Conservation (phyloP, 2,797 vertebrate species). For the Sebastes nivosus region DNA sequence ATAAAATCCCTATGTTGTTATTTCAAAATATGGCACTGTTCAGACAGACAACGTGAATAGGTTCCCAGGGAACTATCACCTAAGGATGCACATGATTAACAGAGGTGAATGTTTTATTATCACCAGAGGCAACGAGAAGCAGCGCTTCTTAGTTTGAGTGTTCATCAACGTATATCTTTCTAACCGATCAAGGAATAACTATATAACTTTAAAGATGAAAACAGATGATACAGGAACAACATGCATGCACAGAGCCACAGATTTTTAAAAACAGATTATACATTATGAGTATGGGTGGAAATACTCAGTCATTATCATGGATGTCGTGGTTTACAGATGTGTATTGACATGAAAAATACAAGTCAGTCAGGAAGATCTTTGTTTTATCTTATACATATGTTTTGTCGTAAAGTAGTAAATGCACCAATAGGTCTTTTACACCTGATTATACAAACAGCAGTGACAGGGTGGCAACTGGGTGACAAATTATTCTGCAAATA, state of each 20-base stretch:
- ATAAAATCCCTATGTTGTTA: conserved; percentile 58
- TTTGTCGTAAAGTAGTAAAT: neutral
- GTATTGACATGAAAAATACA: neutral
- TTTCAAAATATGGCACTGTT: conserved; percentile 54
- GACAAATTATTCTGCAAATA: neutral
- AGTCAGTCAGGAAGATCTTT: neutral
- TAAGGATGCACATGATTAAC: conserved; percentile 24
- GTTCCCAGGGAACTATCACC: conserved; percentile 22
- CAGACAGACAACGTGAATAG: conserved; percentile 27
- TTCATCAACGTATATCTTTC: neutral
- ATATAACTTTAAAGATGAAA: neutral
- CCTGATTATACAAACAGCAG: too few relatives aligned
- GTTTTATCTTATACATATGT: neutral
- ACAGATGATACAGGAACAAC: neutral
- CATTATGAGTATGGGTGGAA: neutral
- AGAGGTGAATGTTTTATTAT: conserved; percentile 16
- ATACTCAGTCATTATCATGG: neutral
- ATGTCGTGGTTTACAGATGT: neutral
- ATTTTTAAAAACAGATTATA: neutral
- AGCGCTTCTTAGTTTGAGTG: neutral
- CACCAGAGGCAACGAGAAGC: neutral
- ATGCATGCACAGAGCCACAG: neutral
- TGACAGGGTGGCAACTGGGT: too few relatives aligned
- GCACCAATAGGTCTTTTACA: too few relatives aligned
- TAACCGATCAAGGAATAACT: neutral